Evolutionary conservation across 2,113 vertebrate genomes (phyloP), one percentile per base, ranked within the genome.

Genomic region (Motacilla tschutschensis): DNA sequence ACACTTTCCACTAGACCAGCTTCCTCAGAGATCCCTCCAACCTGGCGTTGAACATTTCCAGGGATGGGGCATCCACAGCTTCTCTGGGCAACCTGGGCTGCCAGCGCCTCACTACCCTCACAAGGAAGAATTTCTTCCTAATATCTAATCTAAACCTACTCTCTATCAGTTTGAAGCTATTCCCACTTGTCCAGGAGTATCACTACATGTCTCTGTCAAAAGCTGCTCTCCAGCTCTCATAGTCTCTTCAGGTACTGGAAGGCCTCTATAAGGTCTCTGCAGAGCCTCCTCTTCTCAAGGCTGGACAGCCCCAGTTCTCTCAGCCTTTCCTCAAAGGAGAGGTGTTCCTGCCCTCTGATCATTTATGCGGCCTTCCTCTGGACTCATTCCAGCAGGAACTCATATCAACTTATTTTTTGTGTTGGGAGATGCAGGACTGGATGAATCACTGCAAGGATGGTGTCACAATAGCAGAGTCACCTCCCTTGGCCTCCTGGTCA

Each of bases 31-130:
- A 0, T 1, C n/a, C 10, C 29, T 38, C 38, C 44, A 65, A 0
- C 12, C 44, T 72, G 44, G 4, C 8, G 12, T 14, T 50, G 26
- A 33, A 24, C 17, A 13, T 12, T 40, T 16, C 15, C 16, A 1
- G 5, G 17, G 1, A 43, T 24, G 14, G 4, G 1, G 1, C 8
- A 54, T 1, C 5, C 7, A 17, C 25, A 19, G 18, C 3, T 48
- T 35, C 48, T n/a, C 35, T 41, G 57, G 6, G 10, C 5, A 77
- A 2, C 8, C 6, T 48, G 35, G 16, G 11, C 25, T 62, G 8
- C 31, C 31, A 36, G 17, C 3, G 20, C 14, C 31, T 36, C 41
- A 55, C 8, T 12, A 43, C 17, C 5, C 9, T 36, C 13, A 9
- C 2, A 63, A 9, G 22, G 36, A 48, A n/a, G 15, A 55, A 22